Evolutionary conservation across 2,888 invertebrate species (phyloP).

Genomic region (Chydorus sphaericus): DNA sequence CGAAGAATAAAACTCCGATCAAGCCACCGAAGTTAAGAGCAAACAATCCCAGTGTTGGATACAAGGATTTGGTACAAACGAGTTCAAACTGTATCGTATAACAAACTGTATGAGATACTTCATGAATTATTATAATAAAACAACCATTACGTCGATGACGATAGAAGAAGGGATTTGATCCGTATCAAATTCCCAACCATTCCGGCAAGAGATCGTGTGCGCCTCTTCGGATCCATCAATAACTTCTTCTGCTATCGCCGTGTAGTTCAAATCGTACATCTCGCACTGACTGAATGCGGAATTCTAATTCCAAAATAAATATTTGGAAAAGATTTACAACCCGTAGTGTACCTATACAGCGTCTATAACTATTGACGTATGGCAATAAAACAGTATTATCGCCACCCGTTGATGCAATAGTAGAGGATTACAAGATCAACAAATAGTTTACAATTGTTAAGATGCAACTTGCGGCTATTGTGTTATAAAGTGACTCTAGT

Average conservation of each 20-base stretch:
- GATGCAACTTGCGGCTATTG: too few relatives aligned
- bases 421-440: too few relatives aligned
- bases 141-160: conserved; percentile 66
- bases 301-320: conserved; percentile 7
- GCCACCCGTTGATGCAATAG: too few relatives aligned
- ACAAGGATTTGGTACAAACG: conserved; percentile 72
- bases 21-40: conserved; percentile 78
- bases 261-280: conserved; percentile 17
- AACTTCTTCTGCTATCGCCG: neutral
- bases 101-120: conserved; percentile 6
- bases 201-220: conserved; percentile 33
- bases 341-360: too few relatives aligned
- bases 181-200: conserved; percentile 67
- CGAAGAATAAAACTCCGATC: conserved; percentile 76
- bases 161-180: conserved; percentile 56
- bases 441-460: too few relatives aligned
- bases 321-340: too few relatives aligned
- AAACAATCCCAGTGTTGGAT: conserved; percentile 71
- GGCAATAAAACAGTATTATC: too few relatives aligned
- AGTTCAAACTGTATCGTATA: conserved; percentile 54
- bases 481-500: too few relatives aligned
- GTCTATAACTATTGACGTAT: too few relatives aligned
- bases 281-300: conserved; percentile 12
- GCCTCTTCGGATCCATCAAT: neutral
- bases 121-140: too few relatives aligned